Evolutionary conservation across 2,113 vertebrate genomes (phyloP), one percentile per base, ranked within the genome.

Genomic region (Cryptotis parvus): DNA sequence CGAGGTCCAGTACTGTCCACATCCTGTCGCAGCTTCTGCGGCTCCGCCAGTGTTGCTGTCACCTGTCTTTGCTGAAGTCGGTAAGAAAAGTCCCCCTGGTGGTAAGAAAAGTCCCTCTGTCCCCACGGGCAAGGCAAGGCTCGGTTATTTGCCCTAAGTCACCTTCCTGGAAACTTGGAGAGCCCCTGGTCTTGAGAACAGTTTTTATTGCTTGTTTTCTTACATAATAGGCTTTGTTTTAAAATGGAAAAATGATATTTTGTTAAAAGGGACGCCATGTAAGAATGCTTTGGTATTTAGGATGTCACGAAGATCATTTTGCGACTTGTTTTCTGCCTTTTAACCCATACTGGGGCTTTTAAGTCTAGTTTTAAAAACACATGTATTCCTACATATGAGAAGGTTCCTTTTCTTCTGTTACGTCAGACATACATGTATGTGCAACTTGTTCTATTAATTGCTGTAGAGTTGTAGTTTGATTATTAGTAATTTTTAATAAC

Each of bases 11-110:
- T 92, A 98, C 99, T 0, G 97, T 96, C 68, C 99, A 99, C 14
- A 98, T 99, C 87, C 96, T 99, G 95, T 99, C 99, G 1, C 97
- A 99, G 95, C 75, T 99, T 94, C 97, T 99, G 94, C 98, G 99
- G 18, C 99, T 99, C 58, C 98, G 99, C 65, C 99, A 99, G 95
- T 99, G 99, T 95, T 99, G 99, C 98, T 99, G 99, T 65, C 99
- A 99, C 79, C 98, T 98, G 55, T 99, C 99, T 3, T 97, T 99
- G 70, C 98, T 99, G 4, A 98, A 98, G 95, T 98, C 98, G 98
- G 99, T 99, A 95, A 97, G 96, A 33, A 20, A 24, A 45, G 35
- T 10, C 18, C 24, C 33, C 1, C 49, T 14, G 49, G 49, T 10
- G 49, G 49, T 16, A 49, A 49, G 14, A 49, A 49, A 49, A 49